A percentile compares a stretch with the other conserved stretches of the same genome.
phyloP scores from a whole-genome alignment of 2,113 vertebrate genomes.

The Baryphthengus martii region DNA sequence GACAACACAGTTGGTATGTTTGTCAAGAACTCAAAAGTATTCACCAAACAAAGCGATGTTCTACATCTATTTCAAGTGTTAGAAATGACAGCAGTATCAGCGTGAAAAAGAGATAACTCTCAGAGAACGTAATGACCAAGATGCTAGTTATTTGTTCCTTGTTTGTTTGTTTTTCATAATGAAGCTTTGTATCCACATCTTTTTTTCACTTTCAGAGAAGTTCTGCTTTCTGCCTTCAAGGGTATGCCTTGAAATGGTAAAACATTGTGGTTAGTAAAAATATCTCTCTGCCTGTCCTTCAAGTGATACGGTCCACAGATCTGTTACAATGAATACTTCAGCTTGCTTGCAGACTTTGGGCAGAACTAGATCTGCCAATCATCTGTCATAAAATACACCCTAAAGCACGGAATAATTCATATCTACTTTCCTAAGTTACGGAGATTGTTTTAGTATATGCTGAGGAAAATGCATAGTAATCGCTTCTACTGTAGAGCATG shows the following conservation, averaged over 20 bases:
- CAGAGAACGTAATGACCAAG: neutral
- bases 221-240: neutral
- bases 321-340: constrained; percentile 19
- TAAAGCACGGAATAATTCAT: constrained; percentile 3
- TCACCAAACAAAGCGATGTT: neutral
- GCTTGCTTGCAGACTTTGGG: neutral
- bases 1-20: neutral
- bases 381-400: neutral
- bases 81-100: neutral
- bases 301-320: neutral
- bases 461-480: neutral
- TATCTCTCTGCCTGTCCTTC: neutral
- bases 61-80: neutral
- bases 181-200: neutral
- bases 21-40: neutral
- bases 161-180: neutral
- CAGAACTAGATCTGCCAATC: constrained; percentile 17
- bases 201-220: neutral
- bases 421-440: neutral
- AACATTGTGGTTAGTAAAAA: neutral
- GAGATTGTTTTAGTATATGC: neutral
- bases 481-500: neutral
- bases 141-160: neutral
- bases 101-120: neutral
- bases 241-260: neutral